phyloP scores from a whole-genome alignment of 1,140 invertebrate species.

The Caerostris extrusa region DNA sequence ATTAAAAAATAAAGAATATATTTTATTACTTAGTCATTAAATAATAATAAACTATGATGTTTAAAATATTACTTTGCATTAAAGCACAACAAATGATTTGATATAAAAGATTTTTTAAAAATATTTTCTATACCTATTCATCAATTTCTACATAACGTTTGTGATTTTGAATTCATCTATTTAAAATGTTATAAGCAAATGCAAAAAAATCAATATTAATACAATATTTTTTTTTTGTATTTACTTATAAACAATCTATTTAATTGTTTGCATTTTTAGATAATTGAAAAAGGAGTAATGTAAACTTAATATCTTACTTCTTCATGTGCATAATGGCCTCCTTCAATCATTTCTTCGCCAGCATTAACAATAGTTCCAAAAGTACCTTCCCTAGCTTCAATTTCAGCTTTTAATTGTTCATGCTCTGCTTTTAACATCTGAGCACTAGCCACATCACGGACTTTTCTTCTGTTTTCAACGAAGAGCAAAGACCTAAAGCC shows the following conservation, averaged over 20 bases:
- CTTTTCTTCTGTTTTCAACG: slow-evolving; percentile 92
- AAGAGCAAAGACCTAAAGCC: slow-evolving; percentile 89
- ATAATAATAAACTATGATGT: too few relatives aligned
- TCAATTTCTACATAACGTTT: not conserved
- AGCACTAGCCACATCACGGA: slow-evolving; percentile 92
- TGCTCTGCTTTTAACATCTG: slow-evolving; percentile 94
- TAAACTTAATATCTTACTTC: slow-evolving; percentile 72
- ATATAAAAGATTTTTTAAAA: not conserved
- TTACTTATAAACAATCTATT: not conserved
- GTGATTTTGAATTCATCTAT: not conserved
- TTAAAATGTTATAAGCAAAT: not conserved
- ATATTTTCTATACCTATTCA: not conserved
- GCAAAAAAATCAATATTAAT: not conserved
- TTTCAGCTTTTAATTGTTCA: slow-evolving; percentile 95
- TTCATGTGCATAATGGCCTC: slow-evolving; percentile 88
- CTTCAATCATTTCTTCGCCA: slow-evolving; percentile 92
- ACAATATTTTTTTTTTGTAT: not conserved
- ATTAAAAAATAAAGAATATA: too few relatives aligned
- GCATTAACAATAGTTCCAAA: slow-evolving; percentile 90
- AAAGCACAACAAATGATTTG: not conserved
- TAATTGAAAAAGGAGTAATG: not conserved
- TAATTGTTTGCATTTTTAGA: not conserved
- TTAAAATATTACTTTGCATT: too few relatives aligned
- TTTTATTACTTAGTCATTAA: too few relatives aligned
- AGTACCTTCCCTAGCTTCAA: slow-evolving; percentile 94